Conservation (phyloP, 2,113 vertebrate genomes). For the Austrofundulus limnaeus region DNA sequence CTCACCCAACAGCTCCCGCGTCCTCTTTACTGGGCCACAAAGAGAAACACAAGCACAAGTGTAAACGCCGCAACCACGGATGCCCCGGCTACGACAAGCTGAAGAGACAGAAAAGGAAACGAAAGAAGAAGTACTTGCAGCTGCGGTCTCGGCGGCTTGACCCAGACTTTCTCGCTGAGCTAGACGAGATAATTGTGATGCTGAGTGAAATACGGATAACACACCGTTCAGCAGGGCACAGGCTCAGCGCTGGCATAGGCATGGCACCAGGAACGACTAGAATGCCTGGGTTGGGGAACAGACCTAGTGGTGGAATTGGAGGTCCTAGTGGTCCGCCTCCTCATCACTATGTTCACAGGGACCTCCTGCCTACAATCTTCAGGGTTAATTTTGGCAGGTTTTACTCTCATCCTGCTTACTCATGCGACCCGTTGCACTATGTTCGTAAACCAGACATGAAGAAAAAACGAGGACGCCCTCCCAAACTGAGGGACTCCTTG, state of each 20-base stretch:
- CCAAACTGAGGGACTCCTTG: constrained; percentile 94
- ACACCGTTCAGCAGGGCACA: constrained; percentile 85
- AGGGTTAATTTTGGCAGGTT: constrained; percentile 91
- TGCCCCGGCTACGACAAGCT: constrained; percentile 94
- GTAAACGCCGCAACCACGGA: constrained; percentile 91
- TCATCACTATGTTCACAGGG: constrained; percentile 91
- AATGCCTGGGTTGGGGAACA: constrained; percentile 59
- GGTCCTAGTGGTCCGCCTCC: constrained; percentile 80
- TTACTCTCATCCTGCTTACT: constrained; percentile 89
- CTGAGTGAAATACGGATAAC: constrained; percentile 93
- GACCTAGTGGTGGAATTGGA: constrained; percentile 61
- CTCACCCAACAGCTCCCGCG: constrained; percentile 72
- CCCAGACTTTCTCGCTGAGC: constrained; percentile 91
- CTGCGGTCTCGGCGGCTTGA: constrained; percentile 88
- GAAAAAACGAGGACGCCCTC: constrained; percentile 95
- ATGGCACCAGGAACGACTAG: constrained; percentile 61
- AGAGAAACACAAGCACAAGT: constrained; percentile 98
- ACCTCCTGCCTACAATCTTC: constrained; percentile 96
- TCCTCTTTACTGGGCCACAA: constrained; percentile 83
- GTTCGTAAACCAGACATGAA: constrained; percentile 90
- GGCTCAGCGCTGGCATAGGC: constrained; percentile 69
- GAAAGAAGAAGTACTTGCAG: constrained; percentile 97
- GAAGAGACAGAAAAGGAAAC: constrained; percentile 95
- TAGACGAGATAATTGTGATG: constrained; percentile 90
- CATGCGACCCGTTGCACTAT: constrained; percentile 93